Base-by-base conservation (phyloP, 2,797 vertebrate genomes). In the Myotis vivesi region DNA sequence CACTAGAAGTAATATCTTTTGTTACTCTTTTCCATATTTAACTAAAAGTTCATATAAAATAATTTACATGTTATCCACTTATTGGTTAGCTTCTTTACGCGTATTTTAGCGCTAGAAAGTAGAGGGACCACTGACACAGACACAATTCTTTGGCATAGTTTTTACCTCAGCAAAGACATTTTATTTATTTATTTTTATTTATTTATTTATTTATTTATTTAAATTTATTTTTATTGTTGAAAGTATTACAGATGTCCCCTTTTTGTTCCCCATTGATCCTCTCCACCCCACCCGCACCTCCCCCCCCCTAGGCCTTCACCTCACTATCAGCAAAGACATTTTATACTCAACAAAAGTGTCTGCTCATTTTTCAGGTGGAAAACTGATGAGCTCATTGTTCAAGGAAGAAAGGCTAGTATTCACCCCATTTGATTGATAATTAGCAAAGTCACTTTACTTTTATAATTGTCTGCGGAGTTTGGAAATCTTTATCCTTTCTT, bases 401-500 rank as follows among this genome's bases (percentile, higher is more conserved):
- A 76, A 83, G 59, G 9, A 49, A 55, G 15, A 85, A 75, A 71
- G 4, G 0, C 9, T 64, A 73, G 19, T 57, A 33, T 72, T 87
- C 10, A 59, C 25, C 11, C 8, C 5, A 41, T 57, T 90, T 80
- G 19, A 64, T 30, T 80, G 36, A 76, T 8, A 83, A 77, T 71
- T 8, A 75, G 25, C 57, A 38, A 89, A 64, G 6, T 28, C 33
- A 44, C 2, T 86, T 79, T 53, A n/a, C 1, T 81, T 72, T 80
- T 75, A 46, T 55, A 89, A 85, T 83, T 90, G 3, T 69, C 49
- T 75, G 28, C 2, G 23, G 3, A 66, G 17, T 95, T 84, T 44
- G 16, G 22, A 44, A 73, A 95, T 93, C 11, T 62, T 96, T 69
- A 92, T 19, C 22, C 49, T 93, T 69, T 96, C 72, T 97, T 82